Conservation (phyloP, 1,140 invertebrate genomes). For the Nylanderia fulva region DNA sequence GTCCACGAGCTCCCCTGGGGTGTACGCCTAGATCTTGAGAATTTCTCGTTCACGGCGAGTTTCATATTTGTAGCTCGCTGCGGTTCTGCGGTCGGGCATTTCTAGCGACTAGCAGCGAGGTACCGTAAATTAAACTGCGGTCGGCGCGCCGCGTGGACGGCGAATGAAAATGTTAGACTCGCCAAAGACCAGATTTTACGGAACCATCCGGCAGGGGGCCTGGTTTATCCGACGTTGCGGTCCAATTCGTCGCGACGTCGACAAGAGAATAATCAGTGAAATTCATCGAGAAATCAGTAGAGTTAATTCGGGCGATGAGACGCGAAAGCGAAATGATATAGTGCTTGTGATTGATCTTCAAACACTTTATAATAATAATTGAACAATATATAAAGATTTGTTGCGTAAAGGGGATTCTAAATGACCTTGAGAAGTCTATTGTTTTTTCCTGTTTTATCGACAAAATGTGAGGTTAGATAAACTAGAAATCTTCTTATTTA, state of each 20-base stretch:
- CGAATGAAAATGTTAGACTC: slow-evolving; percentile 68
- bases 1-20: slow-evolving; percentile 25
- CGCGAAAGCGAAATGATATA: background rate
- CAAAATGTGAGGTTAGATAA: no score
- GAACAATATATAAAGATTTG: background rate
- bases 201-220: slow-evolving; percentile 1
- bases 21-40: slow-evolving; percentile 56
- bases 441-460: no score
- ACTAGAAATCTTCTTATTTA: no score
- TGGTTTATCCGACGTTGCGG: slow-evolving; percentile 25
- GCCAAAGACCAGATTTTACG: slow-evolving; percentile 46
- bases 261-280: background rate
- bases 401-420: no score
- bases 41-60: slow-evolving; percentile 51
- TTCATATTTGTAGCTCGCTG: slow-evolving; percentile 56
- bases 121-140: slow-evolving; percentile 74
- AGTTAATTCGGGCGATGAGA: background rate
- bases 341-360: background rate
- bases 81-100: slow-evolving; percentile 59
- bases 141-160: slow-evolving; percentile 63
- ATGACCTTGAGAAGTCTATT: no score
- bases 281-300: background rate
- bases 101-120: slow-evolving; percentile 57
- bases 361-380: background rate
- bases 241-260: slow-evolving; percentile 56